Evolutionary conservation across 2,113 vertebrate species (phyloP), one percentile per base, ranked within the genome.

Genomic region (Heteronetta atricapilla): DNA sequence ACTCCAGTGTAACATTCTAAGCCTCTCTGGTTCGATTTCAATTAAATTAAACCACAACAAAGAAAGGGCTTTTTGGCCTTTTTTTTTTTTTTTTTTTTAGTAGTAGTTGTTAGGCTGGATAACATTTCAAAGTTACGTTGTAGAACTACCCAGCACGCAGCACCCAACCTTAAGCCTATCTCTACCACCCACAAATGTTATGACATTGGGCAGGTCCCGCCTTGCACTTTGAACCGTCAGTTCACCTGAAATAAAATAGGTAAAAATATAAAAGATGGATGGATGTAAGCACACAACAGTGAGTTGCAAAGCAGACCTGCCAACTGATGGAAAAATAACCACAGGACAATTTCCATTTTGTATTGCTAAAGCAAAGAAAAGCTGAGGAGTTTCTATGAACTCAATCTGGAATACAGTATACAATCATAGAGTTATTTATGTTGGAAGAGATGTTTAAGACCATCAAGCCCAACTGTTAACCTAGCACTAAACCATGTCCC

Each of bases 111-210:
- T 68, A 88, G n/a, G 28, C 0, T 31, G 55, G 3, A 10, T n/a
- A 85, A 68, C 8, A 18, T 33, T 84, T 76, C 4, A 2, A 81
- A 70, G 46, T 15, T 31, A 17, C 0, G 1, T 29, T 0, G 1
- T 70, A 36, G 53, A 83, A 36, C 16, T 34, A 31, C 2, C 7
- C 25, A 67, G 73, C 0, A 1, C 2, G 29, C 28, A 89, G 36
- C 77, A 59, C 19, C 31, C 64, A 91, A 8, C 29, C 25, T 62
- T 21, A 34, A 4, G 3, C 58, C 60, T 31, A 40, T 21, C 29
- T 56, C 62, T 44, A 46, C 48, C 44, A 52, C 25, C 44, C 74
- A 38, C 69, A 53, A 18, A 19, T 2, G 28, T 17, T 59, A 38
- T 5, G 34, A 64, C 40, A 44, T 3, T 2, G 48, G 70, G 38